Evolutionary conservation across 2,888 invertebrate species (phyloP).

Genomic region (Trissolcus brochymenae): DNA sequence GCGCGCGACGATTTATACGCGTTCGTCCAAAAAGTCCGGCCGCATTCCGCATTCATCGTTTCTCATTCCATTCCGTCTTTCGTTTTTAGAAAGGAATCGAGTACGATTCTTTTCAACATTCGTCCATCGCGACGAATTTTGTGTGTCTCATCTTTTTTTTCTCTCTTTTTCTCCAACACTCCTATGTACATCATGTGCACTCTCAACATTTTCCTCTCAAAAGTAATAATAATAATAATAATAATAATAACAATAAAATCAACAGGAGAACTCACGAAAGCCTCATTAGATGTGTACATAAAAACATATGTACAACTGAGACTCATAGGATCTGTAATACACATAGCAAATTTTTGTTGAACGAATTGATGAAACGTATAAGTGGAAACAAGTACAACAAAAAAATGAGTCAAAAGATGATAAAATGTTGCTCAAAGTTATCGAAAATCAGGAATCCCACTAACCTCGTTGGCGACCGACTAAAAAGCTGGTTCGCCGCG

Average conservation of each 20-base stretch:
- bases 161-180: not conserved
- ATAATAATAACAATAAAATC: too few species aligned
- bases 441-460: slow-evolving; percentile 73
- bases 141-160: slow-evolving; percentile 18
- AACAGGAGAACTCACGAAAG: too few species aligned
- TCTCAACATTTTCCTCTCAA: not conserved
- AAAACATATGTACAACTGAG: too few species aligned
- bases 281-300: too few species aligned
- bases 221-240: too few species aligned
- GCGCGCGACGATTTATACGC: slow-evolving; percentile 30
- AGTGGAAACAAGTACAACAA: slow-evolving; percentile 11
- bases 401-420: slow-evolving; percentile 25
- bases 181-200: not conserved
- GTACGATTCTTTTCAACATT: slow-evolving; percentile 11
- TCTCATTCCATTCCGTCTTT: slow-evolving; percentile 38
- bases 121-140: slow-evolving; percentile 13
- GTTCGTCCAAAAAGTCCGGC: slow-evolving; percentile 50
- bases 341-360: too few species aligned
- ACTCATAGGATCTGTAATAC: too few species aligned
- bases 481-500: slow-evolving; percentile 60
- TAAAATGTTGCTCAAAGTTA: slow-evolving; percentile 55
- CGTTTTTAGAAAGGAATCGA: slow-evolving; percentile 38
- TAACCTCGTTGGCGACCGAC: slow-evolving; percentile 71
- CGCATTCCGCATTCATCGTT: slow-evolving; percentile 41
- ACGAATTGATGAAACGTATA: slow-evolving; percentile 6